Percentiles rank a stretch among this genome's conserved stretches.
Conservation (phyloP, 2,797 vertebrate species). For the Silurus lanzhouensis region DNA sequence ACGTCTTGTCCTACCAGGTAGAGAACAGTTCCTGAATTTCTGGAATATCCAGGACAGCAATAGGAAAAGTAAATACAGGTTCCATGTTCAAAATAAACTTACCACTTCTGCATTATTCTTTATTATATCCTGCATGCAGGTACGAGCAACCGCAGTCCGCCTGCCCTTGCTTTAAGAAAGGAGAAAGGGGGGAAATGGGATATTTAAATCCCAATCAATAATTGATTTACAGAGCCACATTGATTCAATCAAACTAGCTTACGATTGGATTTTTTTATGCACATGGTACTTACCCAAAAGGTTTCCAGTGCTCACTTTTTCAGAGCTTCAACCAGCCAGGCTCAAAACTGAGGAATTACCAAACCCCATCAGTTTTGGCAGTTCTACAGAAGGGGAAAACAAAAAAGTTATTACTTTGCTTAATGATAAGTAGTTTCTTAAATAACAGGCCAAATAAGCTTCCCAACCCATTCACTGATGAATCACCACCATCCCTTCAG, state of each 20-base stretch:
- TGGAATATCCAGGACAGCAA: constrained; percentile 8
- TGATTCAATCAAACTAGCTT: background rate
- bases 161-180: background rate
- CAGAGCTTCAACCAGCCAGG: constrained; percentile 50
- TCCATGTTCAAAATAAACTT: background rate
- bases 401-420: constrained; percentile 27
- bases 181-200: background rate
- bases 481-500: constrained; percentile 42
- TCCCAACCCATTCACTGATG: constrained; percentile 40
- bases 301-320: background rate
- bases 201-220: no score
- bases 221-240: no score
- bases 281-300: constrained; percentile 11
- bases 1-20: background rate
- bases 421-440: constrained; percentile 1
- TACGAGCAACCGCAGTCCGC: background rate
- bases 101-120: background rate
- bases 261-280: no score
- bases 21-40: background rate
- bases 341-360: constrained; percentile 57
- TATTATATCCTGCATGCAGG: background rate
- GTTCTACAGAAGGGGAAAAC: constrained; percentile 54
- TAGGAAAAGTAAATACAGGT: background rate
- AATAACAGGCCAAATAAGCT: constrained; percentile 28
- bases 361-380: constrained; percentile 55